Conservation (phyloP, 2,888 invertebrate genomes). For the Dolomedes plantarius region DNA sequence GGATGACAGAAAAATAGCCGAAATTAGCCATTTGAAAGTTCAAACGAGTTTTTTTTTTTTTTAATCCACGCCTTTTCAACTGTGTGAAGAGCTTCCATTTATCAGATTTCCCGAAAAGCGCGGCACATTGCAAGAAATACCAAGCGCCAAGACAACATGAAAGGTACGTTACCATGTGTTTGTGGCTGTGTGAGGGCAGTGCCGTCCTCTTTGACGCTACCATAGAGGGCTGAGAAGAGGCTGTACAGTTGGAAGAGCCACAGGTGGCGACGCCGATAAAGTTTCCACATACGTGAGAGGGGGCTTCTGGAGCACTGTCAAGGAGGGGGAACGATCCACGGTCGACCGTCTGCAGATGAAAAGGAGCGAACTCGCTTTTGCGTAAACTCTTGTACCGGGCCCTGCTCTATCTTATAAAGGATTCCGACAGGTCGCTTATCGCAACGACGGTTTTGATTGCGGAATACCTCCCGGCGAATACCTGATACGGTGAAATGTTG, state of each 20-base stretch:
- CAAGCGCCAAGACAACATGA: too few relatives aligned
- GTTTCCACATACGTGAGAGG: slow-evolving; percentile 70
- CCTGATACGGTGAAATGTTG: not conserved
- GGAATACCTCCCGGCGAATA: not conserved
- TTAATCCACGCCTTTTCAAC: too few relatives aligned
- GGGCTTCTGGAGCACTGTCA: not conserved
- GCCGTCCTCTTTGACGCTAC: slow-evolving; percentile 46
- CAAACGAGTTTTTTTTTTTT: too few relatives aligned
- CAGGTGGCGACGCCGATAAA: slow-evolving; percentile 66
- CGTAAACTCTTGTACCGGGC: slow-evolving; percentile 46
- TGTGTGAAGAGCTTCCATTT: too few relatives aligned
- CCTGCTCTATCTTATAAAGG: slow-evolving; percentile 38
- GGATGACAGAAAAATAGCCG: too few relatives aligned
- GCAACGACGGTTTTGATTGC: slow-evolving; percentile 8
- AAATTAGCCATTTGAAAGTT: too few relatives aligned
- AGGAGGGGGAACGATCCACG: not conserved
- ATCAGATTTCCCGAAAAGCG: too few relatives aligned
- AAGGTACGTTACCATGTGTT: slow-evolving; percentile 48
- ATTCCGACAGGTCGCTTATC: slow-evolving; percentile 32
- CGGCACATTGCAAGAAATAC: too few relatives aligned
- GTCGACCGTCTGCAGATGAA: not conserved
- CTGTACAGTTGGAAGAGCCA: slow-evolving; percentile 60
- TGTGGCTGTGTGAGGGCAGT: not conserved
- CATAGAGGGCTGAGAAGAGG: slow-evolving; percentile 54
- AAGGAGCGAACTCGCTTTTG: slow-evolving; percentile 32